phyloP scores from a whole-genome alignment of 2,113 vertebrate genomes.

The Psephotus haematonotus region DNA sequence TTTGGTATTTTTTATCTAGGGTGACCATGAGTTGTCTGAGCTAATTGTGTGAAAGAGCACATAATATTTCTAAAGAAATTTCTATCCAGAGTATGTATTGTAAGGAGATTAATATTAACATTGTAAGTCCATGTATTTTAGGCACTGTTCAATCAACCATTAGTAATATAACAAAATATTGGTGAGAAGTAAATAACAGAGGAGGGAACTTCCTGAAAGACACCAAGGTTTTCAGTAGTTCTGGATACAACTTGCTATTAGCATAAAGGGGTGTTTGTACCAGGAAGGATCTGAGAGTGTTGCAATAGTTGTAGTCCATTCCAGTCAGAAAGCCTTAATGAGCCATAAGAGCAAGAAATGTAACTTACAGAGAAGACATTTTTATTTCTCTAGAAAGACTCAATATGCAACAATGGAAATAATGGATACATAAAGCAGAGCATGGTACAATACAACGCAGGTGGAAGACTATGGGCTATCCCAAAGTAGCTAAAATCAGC shows the following conservation, averaged over 20 bases:
- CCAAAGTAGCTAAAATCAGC: constrained; percentile 74
- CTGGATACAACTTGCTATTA: background rate
- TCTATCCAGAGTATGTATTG: background rate
- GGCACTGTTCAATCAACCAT: background rate
- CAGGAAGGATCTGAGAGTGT: background rate
- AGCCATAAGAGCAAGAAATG: background rate
- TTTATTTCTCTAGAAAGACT: background rate
- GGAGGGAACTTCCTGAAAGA: background rate
- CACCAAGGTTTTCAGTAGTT: background rate
- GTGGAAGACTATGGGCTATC: constrained; percentile 28
- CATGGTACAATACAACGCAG: background rate
- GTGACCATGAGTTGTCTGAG: background rate
- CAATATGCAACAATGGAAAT: background rate
- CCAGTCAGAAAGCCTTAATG: background rate
- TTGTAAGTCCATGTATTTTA: background rate
- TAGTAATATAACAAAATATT: background rate
- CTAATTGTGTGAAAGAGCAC: background rate
- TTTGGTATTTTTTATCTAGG: background rate
- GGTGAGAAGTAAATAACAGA: background rate
- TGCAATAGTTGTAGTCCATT: background rate
- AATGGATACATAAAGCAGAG: background rate
- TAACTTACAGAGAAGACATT: background rate
- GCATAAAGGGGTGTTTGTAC: background rate
- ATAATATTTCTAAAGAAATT: background rate
- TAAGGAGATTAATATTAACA: background rate